Base-by-base conservation (phyloP, 2,797 vertebrate genomes). In the Dendrocincla tyrannina region DNA sequence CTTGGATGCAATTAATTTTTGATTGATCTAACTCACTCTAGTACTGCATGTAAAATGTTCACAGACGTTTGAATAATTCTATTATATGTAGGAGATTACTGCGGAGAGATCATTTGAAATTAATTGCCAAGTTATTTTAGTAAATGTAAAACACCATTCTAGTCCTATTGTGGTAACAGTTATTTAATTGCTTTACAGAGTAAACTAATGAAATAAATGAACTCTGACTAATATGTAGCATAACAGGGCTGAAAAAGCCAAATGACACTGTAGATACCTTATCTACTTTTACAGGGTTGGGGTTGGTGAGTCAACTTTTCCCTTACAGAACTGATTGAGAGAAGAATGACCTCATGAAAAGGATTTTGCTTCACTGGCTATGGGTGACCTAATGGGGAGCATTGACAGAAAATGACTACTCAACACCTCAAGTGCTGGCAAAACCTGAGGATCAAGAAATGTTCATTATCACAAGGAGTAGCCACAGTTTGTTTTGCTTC, bases 1-100 rank as follows among this genome's bases (percentile, higher is more conserved):
- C 73, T 93, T 84, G 84, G 89, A 97, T 92, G 91, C 96, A 97
- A 96, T 97, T 96, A 96, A 93, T 95, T 95, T 93, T 91, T 97
- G 95, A 97, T 96, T 96, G 95, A 96, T 96, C 95, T 93, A 95
- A 96, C 93, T 95, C 93, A 95, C 81, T 94, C 78, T 82, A 96
- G 73, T 77, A 89, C 78, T 46, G 91, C 93, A 86, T 55, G 88
- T 94, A 93, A 95, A 96, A 93, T 49, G 93, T 80, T 96, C 89
- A 69, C 11, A 93, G 94, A 84, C 86, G 62, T 96, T 75, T 94
- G 81, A 97, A 97, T 97, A 96, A 97, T 95, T 96, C 94, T 93
- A 94, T 97, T 97, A 92, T n/a, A 93, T 77, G 91, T 66, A 91
- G 66, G 85, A 96, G 81, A 97, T 96, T 89, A 94, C 69, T 82